These are phyloP conservation scores for Aplocera efformata DNA, from an alignment of 2,888 invertebrate species.

Conservation along the genomic window DNA sequence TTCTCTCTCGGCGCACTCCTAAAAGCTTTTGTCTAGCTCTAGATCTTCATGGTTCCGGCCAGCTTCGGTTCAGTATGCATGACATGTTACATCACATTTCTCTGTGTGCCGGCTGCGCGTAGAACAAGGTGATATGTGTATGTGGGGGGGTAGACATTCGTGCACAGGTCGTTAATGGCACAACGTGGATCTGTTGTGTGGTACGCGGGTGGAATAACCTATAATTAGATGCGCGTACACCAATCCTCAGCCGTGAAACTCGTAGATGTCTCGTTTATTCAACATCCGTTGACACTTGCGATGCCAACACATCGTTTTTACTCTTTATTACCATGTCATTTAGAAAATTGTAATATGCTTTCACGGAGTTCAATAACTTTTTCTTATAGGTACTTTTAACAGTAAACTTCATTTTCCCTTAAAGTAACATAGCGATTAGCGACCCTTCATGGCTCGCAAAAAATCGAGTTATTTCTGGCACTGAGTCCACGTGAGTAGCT, in stretches of 20 bases:
- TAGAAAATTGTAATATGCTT: too few species aligned
- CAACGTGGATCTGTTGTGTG: conserved; percentile 69
- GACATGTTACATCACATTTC: conserved; percentile 56
- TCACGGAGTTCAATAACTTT: too few species aligned
- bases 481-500: conserved; percentile 6
- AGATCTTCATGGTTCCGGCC: conserved; percentile 27
- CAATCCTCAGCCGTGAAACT: conserved; percentile 61
- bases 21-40: conserved; percentile 26
- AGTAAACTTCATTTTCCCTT: not conserved
- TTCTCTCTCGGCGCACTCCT: conserved; percentile 31
- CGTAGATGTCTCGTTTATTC: conserved; percentile 62
- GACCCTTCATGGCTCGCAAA: not conserved
- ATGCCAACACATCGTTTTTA: conserved; percentile 37
- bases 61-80: conserved; percentile 46
- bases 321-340: conserved; percentile 11
- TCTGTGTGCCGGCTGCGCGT: conserved; percentile 42
- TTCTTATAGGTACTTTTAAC: too few species aligned
- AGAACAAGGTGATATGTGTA: conserved; percentile 42
- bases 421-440: not conserved
- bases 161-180: conserved; percentile 72
- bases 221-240: conserved; percentile 77
- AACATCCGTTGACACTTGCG: conserved; percentile 53
- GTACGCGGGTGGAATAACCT: conserved; percentile 76
- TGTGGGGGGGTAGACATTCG: conserved; percentile 57
- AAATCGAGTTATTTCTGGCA: conserved; percentile 6